Conservation (phyloP, 2,888 invertebrate genomes). For the Argyresthia goedartella region DNA sequence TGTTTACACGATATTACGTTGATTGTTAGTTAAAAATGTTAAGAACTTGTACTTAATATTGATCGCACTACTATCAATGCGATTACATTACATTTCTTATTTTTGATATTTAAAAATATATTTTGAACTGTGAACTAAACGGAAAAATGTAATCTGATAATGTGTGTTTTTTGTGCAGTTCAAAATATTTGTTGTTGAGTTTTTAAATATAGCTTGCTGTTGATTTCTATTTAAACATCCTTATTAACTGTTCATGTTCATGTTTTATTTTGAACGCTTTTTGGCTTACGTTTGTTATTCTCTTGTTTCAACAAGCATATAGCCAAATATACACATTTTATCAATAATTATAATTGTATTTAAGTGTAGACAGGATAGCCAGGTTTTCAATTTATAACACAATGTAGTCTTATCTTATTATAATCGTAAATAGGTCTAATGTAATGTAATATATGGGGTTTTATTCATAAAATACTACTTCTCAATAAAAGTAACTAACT, state of each 20-base stretch:
- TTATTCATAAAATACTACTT: slow-evolving; percentile 20
- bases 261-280: slow-evolving; percentile 43
- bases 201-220: slow-evolving; percentile 60
- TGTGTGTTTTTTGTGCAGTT: slow-evolving; percentile 9
- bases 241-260: slow-evolving; percentile 48
- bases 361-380: slow-evolving; percentile 67
- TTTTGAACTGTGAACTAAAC: slow-evolving; percentile 16
- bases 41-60: not conserved
- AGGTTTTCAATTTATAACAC: slow-evolving; percentile 67
- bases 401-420: slow-evolving; percentile 36
- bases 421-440: slow-evolving; percentile 59
- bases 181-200: slow-evolving; percentile 47
- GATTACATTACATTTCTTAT: slow-evolving; percentile 68
- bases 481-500: slow-evolving; percentile 9
- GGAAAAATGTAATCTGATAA: slow-evolving; percentile 12
- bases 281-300: slow-evolving; percentile 36
- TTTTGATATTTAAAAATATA: slow-evolving; percentile 21
- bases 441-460: slow-evolving; percentile 55
- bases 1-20: not conserved
- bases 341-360: slow-evolving; percentile 45
- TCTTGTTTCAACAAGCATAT: slow-evolving; percentile 50
- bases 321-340: slow-evolving; percentile 62
- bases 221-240: slow-evolving; percentile 62
- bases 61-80: slow-evolving; percentile 21
- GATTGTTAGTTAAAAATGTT: not conserved